Evolutionary conservation across 1,140 invertebrate genomes (phyloP), one percentile per base, ranked within the genome.

Genomic region (Euwallacea fornicatus): DNA sequence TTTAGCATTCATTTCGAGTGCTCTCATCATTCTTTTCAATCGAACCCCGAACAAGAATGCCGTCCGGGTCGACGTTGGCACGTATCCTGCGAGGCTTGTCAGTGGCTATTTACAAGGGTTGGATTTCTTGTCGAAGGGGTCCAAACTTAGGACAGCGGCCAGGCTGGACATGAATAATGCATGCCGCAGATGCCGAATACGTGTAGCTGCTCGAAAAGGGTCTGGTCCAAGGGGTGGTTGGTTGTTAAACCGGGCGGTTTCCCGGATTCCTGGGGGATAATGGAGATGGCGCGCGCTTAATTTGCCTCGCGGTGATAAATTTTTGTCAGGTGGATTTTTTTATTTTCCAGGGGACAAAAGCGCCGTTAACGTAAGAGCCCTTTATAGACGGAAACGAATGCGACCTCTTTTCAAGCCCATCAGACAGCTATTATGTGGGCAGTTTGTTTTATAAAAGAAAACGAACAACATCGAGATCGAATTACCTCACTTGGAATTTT

Each of bases 111-210:
- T 75, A 75, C 72, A 77, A 74, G 77, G 77, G 76, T 77, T 66
- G 74, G 77, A 77, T 78, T 78, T 78, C 75, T 76, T 78, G 77
- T 78, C 73, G n/a, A 70, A 72, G 68, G 71, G 74, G 74, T 63
- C 56, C 73, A 43, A 75, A 76, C 71, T 76, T 77, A 76, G 76
- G 79, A 79, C 77, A 78, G 73, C 79, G 78, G 78, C 75, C 75
- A 76, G 75, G 73, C 77, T 72, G 77, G 76, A 76, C 78, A 80
- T 80, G 78, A 80, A 80, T 80, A 77, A 80, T 80, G 79, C 79
- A 80, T 79, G 74, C 79, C 78, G 77, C 78, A 80, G 79, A 80
- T 80, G 79, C 77, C 76, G 79, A 80, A 80, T 79, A 79, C 79
- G 75, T 80, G 79, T 80, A 80, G 60, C 56, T 66, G 65, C 43